These are phyloP conservation scores for Callaeas wilsoni DNA, from an alignment of 2,113 vertebrate genomes.

Conservation along the genomic window DNA sequence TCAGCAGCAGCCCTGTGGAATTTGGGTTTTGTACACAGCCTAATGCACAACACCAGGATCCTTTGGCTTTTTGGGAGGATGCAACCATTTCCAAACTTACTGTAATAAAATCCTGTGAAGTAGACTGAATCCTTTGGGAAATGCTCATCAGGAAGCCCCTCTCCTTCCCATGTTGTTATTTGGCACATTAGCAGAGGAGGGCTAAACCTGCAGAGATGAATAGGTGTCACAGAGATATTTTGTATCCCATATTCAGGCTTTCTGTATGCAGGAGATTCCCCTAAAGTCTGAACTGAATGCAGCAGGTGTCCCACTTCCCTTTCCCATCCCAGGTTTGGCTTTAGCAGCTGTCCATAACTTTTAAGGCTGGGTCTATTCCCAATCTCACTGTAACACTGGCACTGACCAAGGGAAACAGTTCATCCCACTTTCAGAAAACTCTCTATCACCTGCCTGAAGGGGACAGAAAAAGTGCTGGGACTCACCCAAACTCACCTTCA, in stretches of 20 bases:
- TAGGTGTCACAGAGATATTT: background rate
- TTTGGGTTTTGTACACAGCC: background rate
- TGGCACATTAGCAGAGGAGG: background rate
- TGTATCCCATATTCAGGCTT: background rate
- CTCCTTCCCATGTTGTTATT: background rate
- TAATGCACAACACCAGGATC: background rate
- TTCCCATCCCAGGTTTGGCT: background rate
- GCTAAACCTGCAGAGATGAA: background rate
- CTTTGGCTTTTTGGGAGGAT: background rate
- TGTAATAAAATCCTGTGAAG: background rate
- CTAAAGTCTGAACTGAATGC: background rate
- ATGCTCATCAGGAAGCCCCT: background rate
- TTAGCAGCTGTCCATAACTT: background rate
- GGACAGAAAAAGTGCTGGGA: background rate
- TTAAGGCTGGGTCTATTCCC: background rate
- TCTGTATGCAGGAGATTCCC: background rate
- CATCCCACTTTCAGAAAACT: background rate
- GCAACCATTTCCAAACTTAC: background rate
- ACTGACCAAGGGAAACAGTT: background rate
- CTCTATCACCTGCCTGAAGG: background rate
- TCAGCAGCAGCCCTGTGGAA: background rate
- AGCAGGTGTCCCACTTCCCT: background rate
- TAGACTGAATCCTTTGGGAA: background rate
- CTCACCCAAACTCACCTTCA: background rate
- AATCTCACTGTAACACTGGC: background rate